Evolutionary conservation across 2,888 invertebrate genomes (phyloP).

Genomic region (Andrena haemorrhoa): DNA sequence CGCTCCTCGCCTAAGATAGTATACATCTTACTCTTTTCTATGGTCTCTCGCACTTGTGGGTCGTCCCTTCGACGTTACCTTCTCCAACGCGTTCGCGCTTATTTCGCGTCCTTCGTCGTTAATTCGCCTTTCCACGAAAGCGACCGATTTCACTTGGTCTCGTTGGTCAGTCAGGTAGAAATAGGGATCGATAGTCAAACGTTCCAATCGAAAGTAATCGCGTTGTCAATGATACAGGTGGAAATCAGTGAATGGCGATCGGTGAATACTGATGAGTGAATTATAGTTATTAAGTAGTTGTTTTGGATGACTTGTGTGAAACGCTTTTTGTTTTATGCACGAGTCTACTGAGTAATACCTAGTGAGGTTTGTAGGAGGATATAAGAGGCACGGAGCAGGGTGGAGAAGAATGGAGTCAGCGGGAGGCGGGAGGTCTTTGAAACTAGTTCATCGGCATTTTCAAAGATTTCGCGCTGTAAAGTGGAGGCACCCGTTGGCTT

Average conservation of each 20-base stretch:
- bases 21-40: conserved; percentile 2
- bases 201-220: conserved; percentile 33
- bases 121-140: not conserved
- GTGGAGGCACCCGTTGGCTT: too few relatives aligned
- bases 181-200: conserved; percentile 30
- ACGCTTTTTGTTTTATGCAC: conserved; percentile 45
- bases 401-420: too few relatives aligned
- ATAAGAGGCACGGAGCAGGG: too few relatives aligned
- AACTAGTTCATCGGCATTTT: too few relatives aligned
- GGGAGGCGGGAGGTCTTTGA: too few relatives aligned
- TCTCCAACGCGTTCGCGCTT: not conserved
- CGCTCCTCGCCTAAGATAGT: not conserved
- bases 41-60: not conserved
- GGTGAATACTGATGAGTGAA: not conserved
- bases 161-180: not conserved
- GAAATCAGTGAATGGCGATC: conserved; percentile 26
- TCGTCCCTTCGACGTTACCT: conserved; percentile 4
- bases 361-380: too few relatives aligned
- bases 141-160: conserved; percentile 3
- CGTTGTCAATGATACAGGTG: conserved; percentile 41
- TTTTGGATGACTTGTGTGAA: conserved; percentile 22
- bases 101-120: not conserved
- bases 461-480: too few relatives aligned
- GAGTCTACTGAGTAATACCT: conserved; percentile 11
- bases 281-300: too few relatives aligned